Evolutionary conservation across 2,113 vertebrate genomes (phyloP).

Genomic region (Coregonus clupeaformis): DNA sequence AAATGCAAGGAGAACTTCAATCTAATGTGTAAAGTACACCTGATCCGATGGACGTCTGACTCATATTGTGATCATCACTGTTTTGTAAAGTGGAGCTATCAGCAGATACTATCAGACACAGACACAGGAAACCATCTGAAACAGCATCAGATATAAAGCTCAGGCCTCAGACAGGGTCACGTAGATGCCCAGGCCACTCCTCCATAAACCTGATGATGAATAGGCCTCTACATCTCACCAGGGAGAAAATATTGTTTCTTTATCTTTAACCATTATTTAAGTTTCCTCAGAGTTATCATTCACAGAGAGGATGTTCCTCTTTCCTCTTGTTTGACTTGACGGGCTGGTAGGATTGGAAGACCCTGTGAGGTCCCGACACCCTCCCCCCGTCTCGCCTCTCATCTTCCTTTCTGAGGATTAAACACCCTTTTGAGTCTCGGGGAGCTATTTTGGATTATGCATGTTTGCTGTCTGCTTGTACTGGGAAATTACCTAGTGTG

Average conservation of each 20-base stretch:
- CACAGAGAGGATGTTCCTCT: slow-evolving; percentile 25
- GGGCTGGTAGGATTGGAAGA: neutral
- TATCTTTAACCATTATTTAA: slow-evolving; percentile 32
- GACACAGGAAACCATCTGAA: slow-evolving; percentile 21
- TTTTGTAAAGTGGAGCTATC: slow-evolving; percentile 26
- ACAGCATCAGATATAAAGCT: neutral
- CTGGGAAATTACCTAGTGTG: slow-evolving; percentile 60
- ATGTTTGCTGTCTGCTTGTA: slow-evolving; percentile 53
- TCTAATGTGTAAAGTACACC: no score
- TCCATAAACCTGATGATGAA: slow-evolving; percentile 34
- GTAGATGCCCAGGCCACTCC: slow-evolving; percentile 2
- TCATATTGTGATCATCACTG: neutral
- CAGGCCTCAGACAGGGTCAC: neutral
- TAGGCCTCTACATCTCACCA: slow-evolving; percentile 20
- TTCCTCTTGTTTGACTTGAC: slow-evolving; percentile 39
- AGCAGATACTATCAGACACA: neutral
- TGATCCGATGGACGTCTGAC: neutral
- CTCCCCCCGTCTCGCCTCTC: slow-evolving; percentile 28
- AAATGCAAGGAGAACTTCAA: no score
- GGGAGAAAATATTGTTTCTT: slow-evolving; percentile 27
- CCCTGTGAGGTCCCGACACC: slow-evolving; percentile 32
- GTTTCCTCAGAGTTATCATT: slow-evolving; percentile 22
- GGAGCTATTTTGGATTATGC: slow-evolving; percentile 34
- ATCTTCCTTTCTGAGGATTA: slow-evolving; percentile 33
- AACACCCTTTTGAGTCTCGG: slow-evolving; percentile 35